A percentile compares a stretch with the other conserved stretches of the same genome.
Evolutionary conservation across 2,888 invertebrate genomes (phyloP).

Genomic region (Ochropleura plecta): DNA sequence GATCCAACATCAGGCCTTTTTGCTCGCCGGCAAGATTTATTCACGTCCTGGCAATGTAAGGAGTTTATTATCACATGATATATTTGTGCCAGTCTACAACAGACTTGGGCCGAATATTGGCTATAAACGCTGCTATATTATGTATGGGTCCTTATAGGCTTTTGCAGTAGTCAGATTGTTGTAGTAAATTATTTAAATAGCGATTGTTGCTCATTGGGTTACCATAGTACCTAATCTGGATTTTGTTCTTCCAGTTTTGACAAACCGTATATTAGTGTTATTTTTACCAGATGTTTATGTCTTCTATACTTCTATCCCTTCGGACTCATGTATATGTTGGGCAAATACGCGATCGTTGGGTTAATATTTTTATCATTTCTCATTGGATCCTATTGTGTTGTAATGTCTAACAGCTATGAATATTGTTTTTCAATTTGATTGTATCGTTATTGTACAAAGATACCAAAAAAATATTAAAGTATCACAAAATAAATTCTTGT

Average conservation of each 20-base stretch:
- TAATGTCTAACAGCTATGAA: too few relatives aligned
- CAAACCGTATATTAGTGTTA: neutral
- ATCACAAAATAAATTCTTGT: neutral
- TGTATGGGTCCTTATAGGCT: neutral
- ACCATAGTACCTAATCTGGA: neutral
- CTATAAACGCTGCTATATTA: conserved; percentile 4
- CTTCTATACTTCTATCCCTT: neutral
- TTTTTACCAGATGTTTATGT: neutral
- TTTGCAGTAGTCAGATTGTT: neutral
- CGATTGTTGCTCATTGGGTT: neutral
- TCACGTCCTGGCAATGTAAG: conserved; percentile 17
- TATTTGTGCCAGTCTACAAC: conserved; percentile 45
- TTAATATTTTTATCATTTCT: neutral
- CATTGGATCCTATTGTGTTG: neutral
- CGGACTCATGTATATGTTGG: too few relatives aligned
- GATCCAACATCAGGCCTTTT: conserved; percentile 23
- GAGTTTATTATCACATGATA: conserved; percentile 46
- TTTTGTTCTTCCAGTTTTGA: neutral
- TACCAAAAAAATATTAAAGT: neutral
- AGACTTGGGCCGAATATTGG: conserved; percentile 30
- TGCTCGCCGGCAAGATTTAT: conserved; percentile 32
- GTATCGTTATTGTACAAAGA: too few relatives aligned
- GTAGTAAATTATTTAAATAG: neutral
- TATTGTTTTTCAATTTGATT: neutral
- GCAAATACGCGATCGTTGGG: neutral